Evolutionary conservation across 2,888 invertebrate genomes (phyloP).

Genomic region (Noctuana brunneofusca): DNA sequence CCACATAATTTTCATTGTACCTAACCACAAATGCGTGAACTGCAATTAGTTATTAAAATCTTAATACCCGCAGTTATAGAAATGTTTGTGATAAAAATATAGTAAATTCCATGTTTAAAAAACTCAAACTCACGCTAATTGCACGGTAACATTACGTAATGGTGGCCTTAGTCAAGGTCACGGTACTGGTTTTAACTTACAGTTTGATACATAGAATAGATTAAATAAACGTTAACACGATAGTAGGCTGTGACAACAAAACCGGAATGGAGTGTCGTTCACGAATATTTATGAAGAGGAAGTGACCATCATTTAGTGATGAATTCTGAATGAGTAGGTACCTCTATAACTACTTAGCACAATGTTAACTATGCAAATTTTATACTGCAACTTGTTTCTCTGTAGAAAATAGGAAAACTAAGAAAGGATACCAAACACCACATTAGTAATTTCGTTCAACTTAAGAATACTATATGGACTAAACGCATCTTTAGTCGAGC

Average conservation of each 20-base stretch:
- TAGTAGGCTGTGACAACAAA: constrained; percentile 43
- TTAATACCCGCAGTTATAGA: constrained; percentile 16
- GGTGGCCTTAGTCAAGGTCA: constrained; percentile 46
- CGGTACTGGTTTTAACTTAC: constrained; percentile 45
- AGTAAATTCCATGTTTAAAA: constrained; percentile 20
- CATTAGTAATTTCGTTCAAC: too few species aligned
- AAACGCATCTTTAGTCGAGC: too few species aligned
- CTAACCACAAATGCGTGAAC: constrained; percentile 7
- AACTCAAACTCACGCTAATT: constrained; percentile 9
- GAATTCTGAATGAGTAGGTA: constrained; percentile 45
- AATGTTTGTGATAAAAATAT: constrained; percentile 13
- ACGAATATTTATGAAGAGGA: constrained; percentile 50
- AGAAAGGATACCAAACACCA: too few species aligned
- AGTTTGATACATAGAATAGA: constrained; percentile 41
- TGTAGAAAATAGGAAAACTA: neutral
- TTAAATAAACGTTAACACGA: constrained; percentile 40
- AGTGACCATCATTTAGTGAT: constrained; percentile 49
- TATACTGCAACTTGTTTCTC: neutral
- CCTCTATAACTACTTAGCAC: constrained; percentile 13
- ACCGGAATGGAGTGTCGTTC: constrained; percentile 47
- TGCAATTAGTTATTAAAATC: constrained; percentile 20
- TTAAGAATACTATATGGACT: too few species aligned
- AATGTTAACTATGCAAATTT: constrained; percentile 31
- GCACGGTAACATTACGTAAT: constrained; percentile 25
- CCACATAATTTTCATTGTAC: neutral